These are phyloP conservation scores for Bufo bufo DNA, from an alignment of 2,113 vertebrate genomes.

Conservation along the genomic window DNA sequence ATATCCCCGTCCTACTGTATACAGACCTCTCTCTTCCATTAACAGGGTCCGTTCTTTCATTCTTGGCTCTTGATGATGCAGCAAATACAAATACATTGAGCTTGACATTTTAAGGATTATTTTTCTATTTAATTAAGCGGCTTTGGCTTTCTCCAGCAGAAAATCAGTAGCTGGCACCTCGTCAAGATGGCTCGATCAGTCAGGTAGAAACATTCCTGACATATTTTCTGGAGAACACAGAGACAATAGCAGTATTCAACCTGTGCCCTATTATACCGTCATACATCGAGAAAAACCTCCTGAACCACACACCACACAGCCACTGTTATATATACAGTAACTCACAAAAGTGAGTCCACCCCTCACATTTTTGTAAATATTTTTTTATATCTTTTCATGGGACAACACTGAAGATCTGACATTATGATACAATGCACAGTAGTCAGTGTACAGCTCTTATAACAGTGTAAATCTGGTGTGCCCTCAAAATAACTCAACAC, in stretches of 20 bases:
- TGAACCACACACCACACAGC: neutral
- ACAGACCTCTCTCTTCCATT: neutral
- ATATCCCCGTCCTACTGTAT: neutral
- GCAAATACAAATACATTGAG: constrained; percentile 35
- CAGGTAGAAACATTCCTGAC: constrained; percentile 62
- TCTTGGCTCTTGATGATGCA: neutral
- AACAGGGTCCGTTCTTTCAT: neutral
- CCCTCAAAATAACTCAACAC: no score
- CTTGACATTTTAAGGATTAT: constrained; percentile 45
- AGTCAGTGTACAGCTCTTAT: no score
- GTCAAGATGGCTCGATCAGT: constrained; percentile 63
- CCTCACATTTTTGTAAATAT: no score
- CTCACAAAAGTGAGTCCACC: no score
- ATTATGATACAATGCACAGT: no score
- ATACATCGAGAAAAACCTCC: neutral
- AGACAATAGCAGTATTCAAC: constrained; percentile 57
- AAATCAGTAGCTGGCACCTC: constrained; percentile 55
- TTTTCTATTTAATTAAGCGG: constrained; percentile 34
- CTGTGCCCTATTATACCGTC: constrained; percentile 53
- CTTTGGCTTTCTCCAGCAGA: neutral
- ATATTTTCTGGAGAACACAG: constrained; percentile 61
- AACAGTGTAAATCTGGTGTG: no score
- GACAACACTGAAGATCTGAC: no score
- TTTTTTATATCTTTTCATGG: no score
- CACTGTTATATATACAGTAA: neutral